phyloP scores from a whole-genome alignment of 2,888 invertebrate genomes.

The Cataglyphis altisquamis region DNA sequence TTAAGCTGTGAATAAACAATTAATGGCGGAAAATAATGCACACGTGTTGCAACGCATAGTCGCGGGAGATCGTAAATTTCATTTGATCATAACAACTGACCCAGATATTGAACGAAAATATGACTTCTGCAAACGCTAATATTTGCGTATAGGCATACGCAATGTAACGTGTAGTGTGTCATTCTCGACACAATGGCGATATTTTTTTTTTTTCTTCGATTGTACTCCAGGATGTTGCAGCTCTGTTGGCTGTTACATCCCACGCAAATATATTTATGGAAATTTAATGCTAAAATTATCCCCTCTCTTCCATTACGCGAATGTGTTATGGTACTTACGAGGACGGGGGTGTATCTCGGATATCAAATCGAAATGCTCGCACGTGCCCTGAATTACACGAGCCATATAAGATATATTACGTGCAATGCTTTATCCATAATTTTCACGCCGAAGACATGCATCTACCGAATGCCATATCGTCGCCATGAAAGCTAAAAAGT shows the following conservation, averaged over 20 bases:
- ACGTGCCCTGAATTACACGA: constrained; percentile 34
- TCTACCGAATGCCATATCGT: neutral
- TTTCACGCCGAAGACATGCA: neutral
- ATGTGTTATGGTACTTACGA: neutral
- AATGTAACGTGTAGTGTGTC: constrained; percentile 22
- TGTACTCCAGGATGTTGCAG: neutral
- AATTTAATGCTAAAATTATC: constrained; percentile 23
- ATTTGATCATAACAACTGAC: constrained; percentile 19
- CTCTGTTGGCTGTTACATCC: neutral
- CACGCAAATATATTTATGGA: constrained; percentile 35
- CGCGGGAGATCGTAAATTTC: constrained; percentile 27
- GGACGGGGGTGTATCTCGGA: neutral
- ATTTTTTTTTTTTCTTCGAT: too few species aligned
- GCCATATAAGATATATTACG: constrained; percentile 8
- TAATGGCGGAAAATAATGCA: constrained; percentile 9
- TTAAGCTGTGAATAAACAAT: constrained; percentile 34
- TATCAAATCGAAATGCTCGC: constrained; percentile 34
- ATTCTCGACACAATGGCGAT: neutral
- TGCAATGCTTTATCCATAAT: neutral
- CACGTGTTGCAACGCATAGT: neutral
- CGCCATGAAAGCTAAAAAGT: constrained; percentile 2
- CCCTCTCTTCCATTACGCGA: neutral
- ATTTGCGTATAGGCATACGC: constrained; percentile 29
- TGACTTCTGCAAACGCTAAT: constrained; percentile 22
- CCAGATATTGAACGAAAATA: constrained; percentile 33